Evolutionary conservation across 2,888 invertebrate species (phyloP), one percentile per base, ranked within the genome.

Genomic region (Nudaria mundana): DNA sequence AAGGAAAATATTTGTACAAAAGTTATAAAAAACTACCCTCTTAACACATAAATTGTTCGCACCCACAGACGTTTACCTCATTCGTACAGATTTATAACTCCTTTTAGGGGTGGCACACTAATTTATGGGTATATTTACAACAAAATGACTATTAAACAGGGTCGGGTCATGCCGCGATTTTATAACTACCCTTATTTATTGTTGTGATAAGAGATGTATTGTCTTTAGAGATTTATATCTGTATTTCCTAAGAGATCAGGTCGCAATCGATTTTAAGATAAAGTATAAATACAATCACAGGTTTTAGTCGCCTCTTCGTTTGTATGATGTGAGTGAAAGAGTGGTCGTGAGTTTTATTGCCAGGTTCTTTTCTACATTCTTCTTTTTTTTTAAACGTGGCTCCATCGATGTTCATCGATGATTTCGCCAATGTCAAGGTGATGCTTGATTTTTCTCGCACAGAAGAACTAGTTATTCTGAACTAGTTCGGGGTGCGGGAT

Each of bases 91-190:
- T 76, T 77, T 77, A 78, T 74, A 59, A 68, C 70, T 68, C 54
- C 62, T 71, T 67, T 68, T 60, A 58, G 58, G 76, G 74, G 70
- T 66, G 60, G 71, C 63, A 67, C 56, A 48, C 53, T 74, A 67
- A 84, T 85, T 81, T 83, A 85, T 80, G 52, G 68, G 67, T 71
- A 78, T 80, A 80, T 82, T 79, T 79, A 76, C 77, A 68, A 77
- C 78, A 75, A 78, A 79, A 76, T 58, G 67, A 68, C 77, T 75
- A 76, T 81, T 77, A 71, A 70, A 29, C 44, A 45, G 40, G 59
- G 59, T 56, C 51, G 55, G 62, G 58, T 12, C 40, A 36, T 26
- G 51, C 42, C 44, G 52, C 44, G 47, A 59, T 67, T 66, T 71
- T 69, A 60, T 66, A 64, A 64, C 63, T 49, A 43, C 53, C 52